phyloP scores from a whole-genome alignment of 2,888 invertebrate genomes.

The Andrena trimmerana region DNA sequence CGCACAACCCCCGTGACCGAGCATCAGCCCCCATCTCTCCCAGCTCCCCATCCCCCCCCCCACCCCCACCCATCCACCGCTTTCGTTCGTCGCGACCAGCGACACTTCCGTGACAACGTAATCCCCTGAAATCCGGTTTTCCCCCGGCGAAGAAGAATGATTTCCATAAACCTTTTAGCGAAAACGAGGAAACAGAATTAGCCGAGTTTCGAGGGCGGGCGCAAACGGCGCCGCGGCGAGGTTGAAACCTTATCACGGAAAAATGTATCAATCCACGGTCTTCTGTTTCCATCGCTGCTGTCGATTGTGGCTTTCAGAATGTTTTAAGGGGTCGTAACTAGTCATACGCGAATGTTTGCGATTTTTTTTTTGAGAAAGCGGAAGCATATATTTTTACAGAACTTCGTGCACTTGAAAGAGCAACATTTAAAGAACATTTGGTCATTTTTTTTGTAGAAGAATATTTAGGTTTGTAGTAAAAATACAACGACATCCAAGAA shows the following conservation, averaged over 20 bases:
- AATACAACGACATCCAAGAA: too few relatives aligned
- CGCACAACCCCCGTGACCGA: background rate
- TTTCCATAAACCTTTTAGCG: conserved; percentile 73
- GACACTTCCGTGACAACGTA: conserved; percentile 70
- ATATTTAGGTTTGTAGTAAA: too few relatives aligned
- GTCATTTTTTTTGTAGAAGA: too few relatives aligned
- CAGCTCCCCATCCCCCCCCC: background rate
- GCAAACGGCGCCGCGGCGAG: conserved; percentile 33
- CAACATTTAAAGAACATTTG: too few relatives aligned
- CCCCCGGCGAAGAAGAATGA: conserved; percentile 62
- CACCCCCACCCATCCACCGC: background rate
- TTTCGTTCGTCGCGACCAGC: conserved; percentile 12
- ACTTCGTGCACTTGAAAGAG: too few relatives aligned
- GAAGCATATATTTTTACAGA: too few relatives aligned
- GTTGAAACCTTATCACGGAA: conserved; percentile 20
- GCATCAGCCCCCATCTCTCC: background rate
- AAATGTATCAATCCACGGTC: conserved; percentile 40
- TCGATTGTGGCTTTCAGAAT: too few relatives aligned
- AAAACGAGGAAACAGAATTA: conserved; percentile 66
- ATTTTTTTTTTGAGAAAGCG: too few relatives aligned
- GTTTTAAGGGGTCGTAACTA: too few relatives aligned
- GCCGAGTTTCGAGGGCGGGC: conserved; percentile 46
- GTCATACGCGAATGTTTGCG: too few relatives aligned
- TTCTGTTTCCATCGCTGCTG: background rate
- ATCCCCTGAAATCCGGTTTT: conserved; percentile 67